Evolutionary conservation across 2,888 invertebrate species (phyloP).

Genomic region (Phragmatobia fuliginosa): DNA sequence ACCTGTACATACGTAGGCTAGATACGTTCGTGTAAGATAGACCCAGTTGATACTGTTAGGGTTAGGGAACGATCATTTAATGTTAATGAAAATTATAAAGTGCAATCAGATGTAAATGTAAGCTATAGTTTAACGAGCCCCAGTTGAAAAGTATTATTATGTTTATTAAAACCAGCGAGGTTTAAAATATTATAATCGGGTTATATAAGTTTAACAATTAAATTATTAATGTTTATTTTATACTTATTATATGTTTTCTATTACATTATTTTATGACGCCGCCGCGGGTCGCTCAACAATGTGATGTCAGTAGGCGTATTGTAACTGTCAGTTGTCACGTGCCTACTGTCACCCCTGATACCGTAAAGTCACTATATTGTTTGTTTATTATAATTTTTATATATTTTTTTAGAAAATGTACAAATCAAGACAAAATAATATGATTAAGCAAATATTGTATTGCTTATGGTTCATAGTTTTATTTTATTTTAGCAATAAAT

Average conservation of each 20-base stretch:
- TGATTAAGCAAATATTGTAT: slow-evolving; percentile 77
- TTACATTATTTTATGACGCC: slow-evolving; percentile 72
- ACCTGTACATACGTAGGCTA: slow-evolving; percentile 78
- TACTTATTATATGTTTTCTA: slow-evolving; percentile 78
- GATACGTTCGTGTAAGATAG: slow-evolving; percentile 68
- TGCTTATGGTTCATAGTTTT: slow-evolving; percentile 84
- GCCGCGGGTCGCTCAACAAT: slow-evolving; percentile 74
- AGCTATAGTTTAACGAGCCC: slow-evolving; percentile 78
- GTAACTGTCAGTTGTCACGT: slow-evolving; percentile 50
- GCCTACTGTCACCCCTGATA: slow-evolving; percentile 44
- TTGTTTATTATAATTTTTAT: slow-evolving; percentile 64
- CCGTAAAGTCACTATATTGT: slow-evolving; percentile 49
- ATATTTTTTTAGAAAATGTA: slow-evolving; percentile 78
- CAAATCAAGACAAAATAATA: slow-evolving; percentile 77
- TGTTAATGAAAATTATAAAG: slow-evolving; percentile 81
- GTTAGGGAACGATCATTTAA: slow-evolving; percentile 66
- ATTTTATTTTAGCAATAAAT: slow-evolving; percentile 86
- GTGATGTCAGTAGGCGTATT: slow-evolving; percentile 63
- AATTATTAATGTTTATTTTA: slow-evolving; percentile 84
- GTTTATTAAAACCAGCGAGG: slow-evolving; percentile 84
- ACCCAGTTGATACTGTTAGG: slow-evolving; percentile 68
- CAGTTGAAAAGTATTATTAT: slow-evolving; percentile 87
- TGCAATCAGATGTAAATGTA: slow-evolving; percentile 85
- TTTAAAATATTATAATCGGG: slow-evolving; percentile 85
- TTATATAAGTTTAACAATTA: slow-evolving; percentile 82